Evolutionary conservation across 2,888 invertebrate genomes (phyloP).

Genomic region (Microplitis manilae): DNA sequence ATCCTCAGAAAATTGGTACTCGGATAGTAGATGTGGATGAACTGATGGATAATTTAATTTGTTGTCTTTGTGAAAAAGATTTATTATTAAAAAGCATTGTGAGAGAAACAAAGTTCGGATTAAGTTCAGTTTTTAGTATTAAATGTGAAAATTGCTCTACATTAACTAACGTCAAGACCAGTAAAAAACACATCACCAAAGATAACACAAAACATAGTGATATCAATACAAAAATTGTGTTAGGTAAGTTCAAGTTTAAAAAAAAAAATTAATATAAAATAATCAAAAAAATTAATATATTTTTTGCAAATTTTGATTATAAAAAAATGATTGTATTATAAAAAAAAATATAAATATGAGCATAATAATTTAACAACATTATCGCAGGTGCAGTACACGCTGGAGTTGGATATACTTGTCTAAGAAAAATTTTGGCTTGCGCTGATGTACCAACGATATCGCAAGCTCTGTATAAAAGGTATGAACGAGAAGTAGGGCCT

Average conservation of each 20-base stretch:
- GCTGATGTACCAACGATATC: slow-evolving; percentile 41
- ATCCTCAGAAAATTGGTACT: slow-evolving; percentile 27
- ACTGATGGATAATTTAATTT: slow-evolving; percentile 44
- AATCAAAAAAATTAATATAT: neutral
- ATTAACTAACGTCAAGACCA: slow-evolving; percentile 23
- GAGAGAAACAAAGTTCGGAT: slow-evolving; percentile 36
- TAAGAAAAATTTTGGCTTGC: slow-evolving; percentile 48
- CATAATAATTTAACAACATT: neutral
- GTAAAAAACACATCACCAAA: slow-evolving; percentile 31
- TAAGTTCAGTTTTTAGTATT: slow-evolving; percentile 30
- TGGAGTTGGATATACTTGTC: slow-evolving; percentile 41
- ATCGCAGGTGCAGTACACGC: slow-evolving; percentile 36
- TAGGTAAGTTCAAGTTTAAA: slow-evolving; percentile 39
- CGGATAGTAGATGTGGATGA: slow-evolving; percentile 45
- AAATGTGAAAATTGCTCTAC: slow-evolving; percentile 25
- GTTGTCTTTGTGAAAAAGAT: slow-evolving; percentile 42
- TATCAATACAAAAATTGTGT: slow-evolving; percentile 41
- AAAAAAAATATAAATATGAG: slow-evolving; percentile 21
- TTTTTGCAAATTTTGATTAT: slow-evolving; percentile 11
- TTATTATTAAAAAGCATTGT: slow-evolving; percentile 43
- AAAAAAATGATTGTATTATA: slow-evolving; percentile 5
- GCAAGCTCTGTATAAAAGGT: slow-evolving; percentile 41
- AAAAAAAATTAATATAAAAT: neutral
- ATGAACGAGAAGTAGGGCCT: slow-evolving; percentile 46
- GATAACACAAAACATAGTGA: slow-evolving; percentile 35